Base-by-base conservation (phyloP, 2,797 vertebrate species). In the Chromobotia macracanthus region DNA sequence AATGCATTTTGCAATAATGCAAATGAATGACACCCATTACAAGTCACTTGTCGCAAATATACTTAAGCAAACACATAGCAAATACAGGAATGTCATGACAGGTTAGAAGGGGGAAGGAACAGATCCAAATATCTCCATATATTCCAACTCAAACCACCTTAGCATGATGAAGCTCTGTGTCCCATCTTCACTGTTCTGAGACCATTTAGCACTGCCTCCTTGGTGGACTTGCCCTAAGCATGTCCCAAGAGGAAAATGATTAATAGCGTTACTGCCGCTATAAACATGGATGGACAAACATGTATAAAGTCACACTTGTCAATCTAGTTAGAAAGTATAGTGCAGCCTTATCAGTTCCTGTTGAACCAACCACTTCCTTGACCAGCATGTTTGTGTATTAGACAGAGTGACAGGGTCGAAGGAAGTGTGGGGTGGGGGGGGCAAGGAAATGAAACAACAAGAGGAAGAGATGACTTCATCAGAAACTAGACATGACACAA, bases 321-420 rank as follows among this genome's bases (percentile, higher is more conserved):
- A 51, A 72, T 25, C 19, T 15, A 25, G 48, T 53, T 12, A 55
- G 51, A 53, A 31, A 56, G 25, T 2, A 81, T 8, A 44, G 51
- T 28, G 28, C 25, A 53, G 10, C 16, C 19, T 69, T 41, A 75
- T 82, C 35, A 56, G 35, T 60, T 77, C 48, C 58, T 48, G 25
- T 75, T 35, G 66, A 61, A 72, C 38, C 28, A 69, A 75, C 46
- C 56, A 48, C 67, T 53, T 3, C 10, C 55, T 1, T 12, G 2
- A 41, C 66, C 46, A 56, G 28, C 28, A 28, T 28, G 28, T 28
- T 28, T 28, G 28, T 28, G 28, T 28, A 28, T 28, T 28, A 28
- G 28, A 28, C 28, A 28, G 4, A 28, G 4, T 28, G 28, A 28
- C 28, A 28, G 28, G 28, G 28, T 4, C 4, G 1, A 28, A 28